Evolutionary conservation across 2,797 vertebrate species (phyloP), one percentile per base, ranked within the genome.

Genomic region (Molossus molossus): DNA sequence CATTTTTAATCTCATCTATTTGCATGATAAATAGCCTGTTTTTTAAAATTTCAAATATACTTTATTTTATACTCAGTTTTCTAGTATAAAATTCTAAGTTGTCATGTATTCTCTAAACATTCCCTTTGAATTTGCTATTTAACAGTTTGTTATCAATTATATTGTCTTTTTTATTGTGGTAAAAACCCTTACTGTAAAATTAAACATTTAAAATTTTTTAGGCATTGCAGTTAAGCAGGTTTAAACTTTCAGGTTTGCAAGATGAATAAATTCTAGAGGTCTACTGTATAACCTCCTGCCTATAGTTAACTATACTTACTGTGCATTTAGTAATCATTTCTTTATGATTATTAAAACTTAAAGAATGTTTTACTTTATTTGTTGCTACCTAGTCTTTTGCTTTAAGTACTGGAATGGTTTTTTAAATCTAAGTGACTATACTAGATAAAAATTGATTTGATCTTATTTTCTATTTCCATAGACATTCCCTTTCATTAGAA

Each of bases 41-140:
- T 80, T 29, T n/a, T 3, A 25, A 69, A 57, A n/a, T 37, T 76
- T 82, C 45, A 45, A 82, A 55, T 62, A 62, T 27, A 86, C 40
- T 64, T 92, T 53, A 37, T 21, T 18, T 76, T 82, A 58, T 33
- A 64, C 11, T 37, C 72, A 77, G 13, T 27, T 67, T 85, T 73
- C 67, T 69, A 67, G 15, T 60, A 50, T 15, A 76, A 1, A 57
- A 57, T 84, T 89, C 29, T 77, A 79, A 9, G 17, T 64, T 83
- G 48, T 50, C 40, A 87, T 76, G 81, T 67, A 40, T 93, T 33
- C n/a, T 93, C 10, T 62, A 93, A 69, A 40, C 23, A 62, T 25
- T 83, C 27, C 64, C 40, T 81, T 86, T 90, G 67, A 69, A 72
- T 94, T 94, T 73, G 8, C 14, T 72, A 33, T 77, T 76, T 72